phyloP scores from a whole-genome alignment of 2,797 vertebrate genomes.

The Acrocephalus scirpaceus region DNA sequence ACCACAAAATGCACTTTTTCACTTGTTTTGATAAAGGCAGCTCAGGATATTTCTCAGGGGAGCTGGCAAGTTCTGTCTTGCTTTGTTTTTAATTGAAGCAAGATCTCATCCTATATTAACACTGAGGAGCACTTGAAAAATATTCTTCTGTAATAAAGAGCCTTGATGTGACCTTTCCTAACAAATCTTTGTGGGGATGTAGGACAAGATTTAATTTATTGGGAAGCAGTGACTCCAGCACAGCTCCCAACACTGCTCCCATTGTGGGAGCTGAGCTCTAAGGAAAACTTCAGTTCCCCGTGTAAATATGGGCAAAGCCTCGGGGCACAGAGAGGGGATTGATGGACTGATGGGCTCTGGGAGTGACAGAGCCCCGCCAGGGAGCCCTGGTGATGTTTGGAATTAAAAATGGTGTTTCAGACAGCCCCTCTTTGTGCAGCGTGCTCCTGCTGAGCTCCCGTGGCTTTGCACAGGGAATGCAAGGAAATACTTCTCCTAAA shows the following conservation, averaged over 20 bases:
- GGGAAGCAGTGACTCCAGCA: background rate
- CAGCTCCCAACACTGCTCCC: background rate
- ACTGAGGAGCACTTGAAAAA: background rate
- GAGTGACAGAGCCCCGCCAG: background rate
- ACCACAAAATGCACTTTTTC: background rate
- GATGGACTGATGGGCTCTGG: background rate
- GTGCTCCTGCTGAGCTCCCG: background rate
- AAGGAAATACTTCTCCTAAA: background rate
- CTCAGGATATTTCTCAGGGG: constrained; percentile 20
- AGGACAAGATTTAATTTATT: constrained; percentile 12
- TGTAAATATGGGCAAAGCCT: background rate
- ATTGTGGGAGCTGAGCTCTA: background rate
- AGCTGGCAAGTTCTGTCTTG: background rate
- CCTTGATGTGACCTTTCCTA: background rate
- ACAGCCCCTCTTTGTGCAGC: background rate
- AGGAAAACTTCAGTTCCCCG: background rate
- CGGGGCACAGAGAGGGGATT: background rate
- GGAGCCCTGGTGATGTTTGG: background rate
- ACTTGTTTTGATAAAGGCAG: constrained; percentile 43
- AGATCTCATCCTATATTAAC: background rate
- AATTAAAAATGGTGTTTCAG: background rate
- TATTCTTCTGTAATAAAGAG: constrained; percentile 6
- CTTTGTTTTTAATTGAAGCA: constrained; percentile 25
- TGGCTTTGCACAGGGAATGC: background rate
- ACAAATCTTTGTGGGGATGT: constrained; percentile 29